Evolutionary conservation across 2,797 vertebrate genomes (phyloP).

Genomic region (Picus viridis): DNA sequence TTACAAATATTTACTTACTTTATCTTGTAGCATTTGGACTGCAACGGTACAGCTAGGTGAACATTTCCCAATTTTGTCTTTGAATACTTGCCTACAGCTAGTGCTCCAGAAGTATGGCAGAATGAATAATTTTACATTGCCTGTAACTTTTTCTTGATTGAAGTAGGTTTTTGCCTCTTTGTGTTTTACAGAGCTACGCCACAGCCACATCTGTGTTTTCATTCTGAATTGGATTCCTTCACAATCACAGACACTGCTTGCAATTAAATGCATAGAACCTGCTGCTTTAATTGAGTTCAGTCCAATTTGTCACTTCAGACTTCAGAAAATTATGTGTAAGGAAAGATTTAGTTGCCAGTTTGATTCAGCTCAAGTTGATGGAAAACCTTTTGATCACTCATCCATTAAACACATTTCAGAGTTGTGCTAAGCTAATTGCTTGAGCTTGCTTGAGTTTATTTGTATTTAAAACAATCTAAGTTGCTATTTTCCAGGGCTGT

Average conservation of each 20-base stretch:
- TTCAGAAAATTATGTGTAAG: slow-evolving; percentile 74
- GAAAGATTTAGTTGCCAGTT: slow-evolving; percentile 74
- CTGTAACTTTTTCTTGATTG: neutral
- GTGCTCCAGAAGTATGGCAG: neutral
- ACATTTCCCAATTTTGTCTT: neutral
- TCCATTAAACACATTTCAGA: slow-evolving; percentile 69
- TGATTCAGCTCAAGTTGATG: slow-evolving; percentile 75
- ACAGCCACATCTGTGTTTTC: slow-evolving; percentile 52
- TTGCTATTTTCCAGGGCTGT: slow-evolving; percentile 48
- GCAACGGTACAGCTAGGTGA: neutral
- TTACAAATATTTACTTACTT: slow-evolving; percentile 29
- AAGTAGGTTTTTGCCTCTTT: neutral
- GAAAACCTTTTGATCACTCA: slow-evolving; percentile 77
- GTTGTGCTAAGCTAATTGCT: slow-evolving; percentile 69
- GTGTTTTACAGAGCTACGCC: neutral
- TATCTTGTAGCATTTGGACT: neutral
- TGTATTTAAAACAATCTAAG: slow-evolving; percentile 56
- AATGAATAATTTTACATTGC: slow-evolving; percentile 4
- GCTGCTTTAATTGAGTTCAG: slow-evolving; percentile 77
- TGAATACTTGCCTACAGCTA: slow-evolving; percentile 31
- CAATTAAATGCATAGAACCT: slow-evolving; percentile 71
- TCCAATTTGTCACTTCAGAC: slow-evolving; percentile 79
- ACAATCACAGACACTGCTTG: slow-evolving; percentile 56
- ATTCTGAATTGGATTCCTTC: slow-evolving; percentile 57
- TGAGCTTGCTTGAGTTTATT: slow-evolving; percentile 44